Evolutionary conservation across 2,797 vertebrate genomes (phyloP).

Genomic region (Sternotherus odoratus): DNA sequence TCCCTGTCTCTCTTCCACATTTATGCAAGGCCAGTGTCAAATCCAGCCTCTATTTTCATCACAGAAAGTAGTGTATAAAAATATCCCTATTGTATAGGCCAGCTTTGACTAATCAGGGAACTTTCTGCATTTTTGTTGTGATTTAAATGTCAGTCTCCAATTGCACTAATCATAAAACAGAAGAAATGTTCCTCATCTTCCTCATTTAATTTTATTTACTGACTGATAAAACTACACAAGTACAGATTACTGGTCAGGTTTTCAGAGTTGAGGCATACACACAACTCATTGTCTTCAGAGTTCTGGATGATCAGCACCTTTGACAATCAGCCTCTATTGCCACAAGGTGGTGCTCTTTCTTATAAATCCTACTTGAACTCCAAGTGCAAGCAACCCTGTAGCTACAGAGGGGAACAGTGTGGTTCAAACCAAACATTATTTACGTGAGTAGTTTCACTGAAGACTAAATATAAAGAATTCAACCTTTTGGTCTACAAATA

Average conservation of each 20-base stretch:
- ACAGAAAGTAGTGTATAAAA: fast-evolving
- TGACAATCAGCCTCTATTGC: not conserved
- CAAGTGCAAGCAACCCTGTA: not conserved
- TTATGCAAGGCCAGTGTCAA: not conserved
- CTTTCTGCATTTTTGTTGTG: not conserved
- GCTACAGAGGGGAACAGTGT: not conserved
- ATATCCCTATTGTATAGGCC: not conserved
- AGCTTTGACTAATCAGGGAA: not conserved
- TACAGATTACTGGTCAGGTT: not conserved
- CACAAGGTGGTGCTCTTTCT: slow-evolving; percentile 79
- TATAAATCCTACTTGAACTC: slow-evolving; percentile 24
- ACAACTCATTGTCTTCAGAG: fast-evolving
- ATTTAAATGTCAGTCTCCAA: not conserved
- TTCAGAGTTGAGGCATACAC: not conserved
- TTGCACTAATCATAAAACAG: not conserved
- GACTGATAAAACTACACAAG: not conserved
- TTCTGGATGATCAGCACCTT: not conserved
- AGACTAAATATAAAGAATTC: not conserved
- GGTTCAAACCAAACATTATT: not conserved
- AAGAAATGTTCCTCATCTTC: fast-evolving
- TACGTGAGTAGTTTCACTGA: not conserved
- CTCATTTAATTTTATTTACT: not conserved
- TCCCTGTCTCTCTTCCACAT: not conserved
- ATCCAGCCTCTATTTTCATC: not conserved
- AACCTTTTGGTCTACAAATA: not conserved